These are phyloP conservation scores for Cyprinodon tularosa DNA, from an alignment of 2,113 vertebrate species.

Conservation along the genomic window DNA sequence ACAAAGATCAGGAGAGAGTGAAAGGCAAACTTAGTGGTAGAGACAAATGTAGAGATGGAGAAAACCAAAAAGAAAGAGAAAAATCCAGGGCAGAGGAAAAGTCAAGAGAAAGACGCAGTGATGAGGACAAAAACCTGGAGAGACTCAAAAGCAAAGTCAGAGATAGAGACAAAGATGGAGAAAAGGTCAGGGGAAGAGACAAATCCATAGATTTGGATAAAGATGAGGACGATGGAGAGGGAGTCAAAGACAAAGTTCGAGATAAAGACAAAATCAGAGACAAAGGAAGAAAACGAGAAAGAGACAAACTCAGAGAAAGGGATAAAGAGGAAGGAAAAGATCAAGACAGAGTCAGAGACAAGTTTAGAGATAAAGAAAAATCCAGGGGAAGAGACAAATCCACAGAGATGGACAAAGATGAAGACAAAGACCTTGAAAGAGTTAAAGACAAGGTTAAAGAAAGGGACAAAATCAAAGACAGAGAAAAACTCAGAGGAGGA, in stretches of 20 bases:
- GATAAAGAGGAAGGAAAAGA: neutral
- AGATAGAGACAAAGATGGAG: neutral
- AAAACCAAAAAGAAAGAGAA: slow-evolving; percentile 78
- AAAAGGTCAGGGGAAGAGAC: neutral
- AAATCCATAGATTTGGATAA: neutral
- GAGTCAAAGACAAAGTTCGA: neutral
- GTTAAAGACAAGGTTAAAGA: neutral
- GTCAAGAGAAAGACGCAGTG: neutral
- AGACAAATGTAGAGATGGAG: slow-evolving; percentile 62
- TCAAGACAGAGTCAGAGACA: neutral
- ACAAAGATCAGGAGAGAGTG: neutral
- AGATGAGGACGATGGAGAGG: neutral
- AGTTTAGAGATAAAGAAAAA: neutral
- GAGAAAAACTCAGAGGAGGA: too few species aligned
- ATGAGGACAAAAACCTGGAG: slow-evolving; percentile 16
- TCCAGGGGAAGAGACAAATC: neutral
- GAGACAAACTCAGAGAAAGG: neutral
- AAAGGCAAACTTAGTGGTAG: neutral
- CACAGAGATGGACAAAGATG: slow-evolving; percentile 7
- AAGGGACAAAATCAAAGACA: too few species aligned
- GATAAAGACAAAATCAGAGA: neutral
- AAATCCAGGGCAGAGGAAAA: slow-evolving; percentile 2
- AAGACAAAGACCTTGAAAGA: neutral
- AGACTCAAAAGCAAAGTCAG: neutral
- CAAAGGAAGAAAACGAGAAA: neutral